Conservation (phyloP, 2,797 vertebrate species). For the Odontamblyopus rebecca region DNA sequence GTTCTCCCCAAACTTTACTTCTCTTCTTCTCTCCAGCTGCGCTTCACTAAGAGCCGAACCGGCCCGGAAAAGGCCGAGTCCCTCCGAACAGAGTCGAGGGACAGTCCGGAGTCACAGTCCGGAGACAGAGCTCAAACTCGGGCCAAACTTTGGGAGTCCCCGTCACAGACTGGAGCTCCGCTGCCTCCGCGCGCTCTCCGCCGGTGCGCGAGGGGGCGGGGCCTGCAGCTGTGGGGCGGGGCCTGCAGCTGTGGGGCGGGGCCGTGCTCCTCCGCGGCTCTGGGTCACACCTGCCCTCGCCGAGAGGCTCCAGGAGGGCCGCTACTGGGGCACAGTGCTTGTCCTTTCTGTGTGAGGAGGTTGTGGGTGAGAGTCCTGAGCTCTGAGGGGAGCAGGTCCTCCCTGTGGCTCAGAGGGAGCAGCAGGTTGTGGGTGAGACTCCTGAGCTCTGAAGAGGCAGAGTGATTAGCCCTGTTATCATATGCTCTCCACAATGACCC, state of each 20-base stretch:
- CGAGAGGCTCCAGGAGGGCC: too few relatives aligned
- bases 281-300: too few relatives aligned
- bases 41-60: neutral
- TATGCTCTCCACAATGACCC: neutral
- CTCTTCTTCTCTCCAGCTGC: neutral
- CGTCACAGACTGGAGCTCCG: neutral
- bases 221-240: constrained; percentile 33
- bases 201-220: constrained; percentile 32
- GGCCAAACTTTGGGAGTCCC: neutral
- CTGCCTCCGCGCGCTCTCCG: constrained; percentile 15
- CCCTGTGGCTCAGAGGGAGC: too few relatives aligned
- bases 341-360: neutral
- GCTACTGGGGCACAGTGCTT: too few relatives aligned
- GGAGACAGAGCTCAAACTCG: constrained; percentile 17
- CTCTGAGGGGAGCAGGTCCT: too few relatives aligned
- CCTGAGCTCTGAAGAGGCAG: neutral
- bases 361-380: neutral
- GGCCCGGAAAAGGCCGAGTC: neutral
- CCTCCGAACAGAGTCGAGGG: neutral
- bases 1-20: constrained; percentile 26
- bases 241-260: constrained; percentile 34
- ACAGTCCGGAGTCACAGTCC: neutral
- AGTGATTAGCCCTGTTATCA: neutral
- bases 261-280: neutral
- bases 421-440: neutral